Evolutionary conservation across 1,140 invertebrate species (phyloP).

Genomic region (Olivierus martensii): DNA sequence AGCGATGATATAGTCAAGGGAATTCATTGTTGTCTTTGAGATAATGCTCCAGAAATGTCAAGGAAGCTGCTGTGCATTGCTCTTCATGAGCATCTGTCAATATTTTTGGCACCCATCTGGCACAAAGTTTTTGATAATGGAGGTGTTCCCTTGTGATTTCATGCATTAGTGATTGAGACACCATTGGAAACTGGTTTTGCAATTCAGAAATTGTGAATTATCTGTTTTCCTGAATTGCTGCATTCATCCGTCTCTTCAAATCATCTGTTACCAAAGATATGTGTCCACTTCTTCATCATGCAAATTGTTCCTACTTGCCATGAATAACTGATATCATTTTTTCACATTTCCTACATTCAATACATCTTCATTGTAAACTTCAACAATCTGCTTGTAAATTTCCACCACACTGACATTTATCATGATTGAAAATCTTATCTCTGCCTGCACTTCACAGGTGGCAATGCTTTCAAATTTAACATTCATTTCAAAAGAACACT

Average conservation of each 20-base stretch:
- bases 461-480: too few relatives aligned
- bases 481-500: too few relatives aligned
- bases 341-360: too few relatives aligned
- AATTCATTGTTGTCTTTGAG: background rate
- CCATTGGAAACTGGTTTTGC: background rate
- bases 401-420: too few relatives aligned
- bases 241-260: background rate
- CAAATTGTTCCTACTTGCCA: too few relatives aligned
- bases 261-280: too few relatives aligned
- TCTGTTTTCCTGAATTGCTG: background rate
- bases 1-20: background rate
- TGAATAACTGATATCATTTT: too few relatives aligned
- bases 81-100: background rate
- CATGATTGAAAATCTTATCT: too few relatives aligned
- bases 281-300: too few relatives aligned
- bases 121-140: background rate
- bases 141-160: background rate
- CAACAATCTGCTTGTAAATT: too few relatives aligned
- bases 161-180: background rate
- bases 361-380: too few relatives aligned
- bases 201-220: background rate
- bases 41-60: background rate
- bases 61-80: background rate
- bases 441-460: too few relatives aligned
- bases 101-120: background rate